Conservation (phyloP, 2,113 vertebrate genomes). For the Empidonax traillii region DNA sequence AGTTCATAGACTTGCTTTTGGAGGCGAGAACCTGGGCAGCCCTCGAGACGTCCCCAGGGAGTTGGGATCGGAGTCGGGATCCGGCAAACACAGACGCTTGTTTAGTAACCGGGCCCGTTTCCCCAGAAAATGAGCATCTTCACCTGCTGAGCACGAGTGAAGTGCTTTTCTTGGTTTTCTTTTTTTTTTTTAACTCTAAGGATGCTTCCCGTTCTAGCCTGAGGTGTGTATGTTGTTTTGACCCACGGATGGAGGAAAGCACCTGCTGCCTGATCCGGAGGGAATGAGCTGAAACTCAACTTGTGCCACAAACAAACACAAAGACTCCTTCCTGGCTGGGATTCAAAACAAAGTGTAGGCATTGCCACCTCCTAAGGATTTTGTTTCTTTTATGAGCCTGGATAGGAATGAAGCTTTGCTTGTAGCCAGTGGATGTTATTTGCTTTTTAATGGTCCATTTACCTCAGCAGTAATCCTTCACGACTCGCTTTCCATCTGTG, state of each 20-base stretch:
- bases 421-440: neutral
- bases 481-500: conserved; percentile 21
- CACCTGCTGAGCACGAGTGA: neutral
- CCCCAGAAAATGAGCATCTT: neutral
- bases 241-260: neutral
- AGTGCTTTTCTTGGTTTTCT: neutral
- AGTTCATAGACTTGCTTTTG: neutral
- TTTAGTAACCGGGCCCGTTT: neutral
- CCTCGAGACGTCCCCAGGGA: neutral
- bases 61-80: neutral
- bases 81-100: neutral
- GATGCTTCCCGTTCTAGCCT: neutral
- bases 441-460: conserved; percentile 52
- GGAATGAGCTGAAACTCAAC: neutral
- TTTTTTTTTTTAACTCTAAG: neutral
- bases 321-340: neutral
- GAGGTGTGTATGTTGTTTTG: neutral
- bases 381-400: neutral
- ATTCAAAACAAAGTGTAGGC: neutral
- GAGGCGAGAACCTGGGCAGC: neutral
- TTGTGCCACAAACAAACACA: neutral
- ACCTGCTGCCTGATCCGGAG: neutral
- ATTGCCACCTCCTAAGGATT: neutral
- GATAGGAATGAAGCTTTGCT: neutral
- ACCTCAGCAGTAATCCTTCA: conserved; percentile 16